Evolutionary conservation across 2,113 vertebrate species (phyloP).

Genomic region (Myrmecophaga tridactyla): DNA sequence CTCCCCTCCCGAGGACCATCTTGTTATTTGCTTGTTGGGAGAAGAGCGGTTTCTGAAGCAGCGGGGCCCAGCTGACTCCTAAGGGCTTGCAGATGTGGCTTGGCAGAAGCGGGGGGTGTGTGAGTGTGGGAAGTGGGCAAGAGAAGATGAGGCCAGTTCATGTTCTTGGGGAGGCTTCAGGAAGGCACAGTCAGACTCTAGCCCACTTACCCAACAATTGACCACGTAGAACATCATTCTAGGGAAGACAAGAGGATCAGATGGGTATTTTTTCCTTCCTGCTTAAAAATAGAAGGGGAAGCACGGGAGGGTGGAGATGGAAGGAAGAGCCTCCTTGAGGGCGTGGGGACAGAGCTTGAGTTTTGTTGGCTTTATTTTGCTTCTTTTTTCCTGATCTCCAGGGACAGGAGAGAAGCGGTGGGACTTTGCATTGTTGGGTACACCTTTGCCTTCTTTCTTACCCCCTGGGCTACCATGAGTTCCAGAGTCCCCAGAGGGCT

Average conservation of each 20-base stretch:
- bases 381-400: neutral
- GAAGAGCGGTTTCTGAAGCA: neutral
- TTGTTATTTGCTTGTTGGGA: neutral
- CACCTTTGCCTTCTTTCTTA: neutral
- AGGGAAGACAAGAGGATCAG: too few relatives aligned
- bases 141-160: neutral
- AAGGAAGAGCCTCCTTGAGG: neutral
- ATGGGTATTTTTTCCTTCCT: neutral
- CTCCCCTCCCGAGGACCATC: fast-evolving
- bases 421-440: neutral
- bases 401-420: neutral
- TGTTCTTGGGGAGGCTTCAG: neutral
- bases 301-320: neutral
- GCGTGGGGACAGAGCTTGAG: neutral
- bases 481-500: neutral
- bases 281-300: neutral
- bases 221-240: too few relatives aligned
- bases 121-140: neutral
- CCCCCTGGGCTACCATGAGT: fast-evolving
- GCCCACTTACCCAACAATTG: neutral
- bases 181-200: fast-evolving
- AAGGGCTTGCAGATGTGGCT: neutral
- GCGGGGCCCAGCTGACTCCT: fast-evolving
- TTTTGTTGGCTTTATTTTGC: neutral
- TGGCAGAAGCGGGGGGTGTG: too few relatives aligned